Evolutionary conservation across 2,113 vertebrate species (phyloP).

Genomic region (Picathartes gymnocephalus): DNA sequence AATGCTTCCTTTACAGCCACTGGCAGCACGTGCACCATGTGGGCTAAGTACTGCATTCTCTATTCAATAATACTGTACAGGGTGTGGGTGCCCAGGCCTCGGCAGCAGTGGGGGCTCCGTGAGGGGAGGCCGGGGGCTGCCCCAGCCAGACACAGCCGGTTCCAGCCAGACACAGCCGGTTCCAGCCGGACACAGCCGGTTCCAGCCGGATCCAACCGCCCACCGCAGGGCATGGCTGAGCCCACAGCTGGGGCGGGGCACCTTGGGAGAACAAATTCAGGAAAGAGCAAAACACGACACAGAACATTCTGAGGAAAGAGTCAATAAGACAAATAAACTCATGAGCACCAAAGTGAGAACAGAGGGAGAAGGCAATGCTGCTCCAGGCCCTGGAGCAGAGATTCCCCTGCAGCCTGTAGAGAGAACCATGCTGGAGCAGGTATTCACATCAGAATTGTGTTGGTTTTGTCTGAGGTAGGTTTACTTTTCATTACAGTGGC

Average conservation of each 20-base stretch:
- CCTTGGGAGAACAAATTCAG: accelerated
- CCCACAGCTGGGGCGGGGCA: accelerated
- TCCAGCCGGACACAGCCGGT: accelerated
- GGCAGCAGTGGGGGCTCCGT: accelerated
- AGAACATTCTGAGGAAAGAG: background rate
- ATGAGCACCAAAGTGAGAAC: background rate
- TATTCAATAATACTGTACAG: accelerated
- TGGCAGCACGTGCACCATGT: accelerated
- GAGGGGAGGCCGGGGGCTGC: background rate
- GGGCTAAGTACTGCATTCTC: background rate
- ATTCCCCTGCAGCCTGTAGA: background rate
- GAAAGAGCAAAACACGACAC: background rate
- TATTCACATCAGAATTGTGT: background rate
- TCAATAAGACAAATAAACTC: background rate
- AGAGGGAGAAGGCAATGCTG: background rate
- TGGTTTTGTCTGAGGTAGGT: background rate
- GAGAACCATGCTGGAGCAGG: background rate
- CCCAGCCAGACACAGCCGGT: accelerated
- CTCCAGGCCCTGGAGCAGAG: background rate
- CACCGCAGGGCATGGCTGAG: accelerated
- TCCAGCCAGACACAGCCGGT: accelerated
- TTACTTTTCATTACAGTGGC: background rate
- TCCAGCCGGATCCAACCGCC: accelerated
- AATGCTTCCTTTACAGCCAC: background rate
- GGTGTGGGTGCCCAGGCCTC: accelerated